These are phyloP conservation scores for Barnardius zonarius DNA, from an alignment of 2,113 vertebrate species.

Conservation along the genomic window DNA sequence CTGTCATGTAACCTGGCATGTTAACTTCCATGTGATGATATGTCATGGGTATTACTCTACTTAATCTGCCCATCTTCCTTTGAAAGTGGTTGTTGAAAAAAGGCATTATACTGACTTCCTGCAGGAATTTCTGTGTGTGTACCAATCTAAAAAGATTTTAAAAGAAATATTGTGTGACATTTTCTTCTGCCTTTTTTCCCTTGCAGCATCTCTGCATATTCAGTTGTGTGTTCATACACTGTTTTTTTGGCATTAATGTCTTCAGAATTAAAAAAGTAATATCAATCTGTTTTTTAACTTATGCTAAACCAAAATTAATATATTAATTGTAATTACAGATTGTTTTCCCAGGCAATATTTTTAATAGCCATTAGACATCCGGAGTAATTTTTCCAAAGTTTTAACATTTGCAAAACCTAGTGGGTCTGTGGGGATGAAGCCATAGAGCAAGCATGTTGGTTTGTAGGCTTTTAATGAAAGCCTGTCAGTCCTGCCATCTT, in stretches of 20 bases:
- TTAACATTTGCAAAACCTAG: neutral
- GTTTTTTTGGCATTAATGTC: neutral
- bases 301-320: neutral
- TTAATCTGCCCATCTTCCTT: neutral
- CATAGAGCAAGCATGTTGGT: fast-evolving
- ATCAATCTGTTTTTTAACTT: neutral
- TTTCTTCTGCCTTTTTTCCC: neutral
- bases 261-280: neutral
- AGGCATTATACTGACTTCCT: neutral
- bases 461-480: neutral
- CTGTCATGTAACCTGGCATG: neutral
- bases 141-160: neutral
- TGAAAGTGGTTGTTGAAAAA: neutral
- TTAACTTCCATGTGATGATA: neutral
- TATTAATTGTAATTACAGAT: neutral
- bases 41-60: neutral
- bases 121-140: neutral
- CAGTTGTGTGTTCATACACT: neutral
- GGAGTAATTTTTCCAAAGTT: neutral
- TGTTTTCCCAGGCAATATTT: neutral
- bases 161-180: neutral
- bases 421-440: neutral
- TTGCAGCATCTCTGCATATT: neutral
- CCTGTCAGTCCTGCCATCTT: slow-evolving; percentile 32
- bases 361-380: neutral